Evolutionary conservation across 2,888 invertebrate genomes (phyloP), one percentile per base, ranked within the genome.

Genomic region (Drosophila eohydei): DNA sequence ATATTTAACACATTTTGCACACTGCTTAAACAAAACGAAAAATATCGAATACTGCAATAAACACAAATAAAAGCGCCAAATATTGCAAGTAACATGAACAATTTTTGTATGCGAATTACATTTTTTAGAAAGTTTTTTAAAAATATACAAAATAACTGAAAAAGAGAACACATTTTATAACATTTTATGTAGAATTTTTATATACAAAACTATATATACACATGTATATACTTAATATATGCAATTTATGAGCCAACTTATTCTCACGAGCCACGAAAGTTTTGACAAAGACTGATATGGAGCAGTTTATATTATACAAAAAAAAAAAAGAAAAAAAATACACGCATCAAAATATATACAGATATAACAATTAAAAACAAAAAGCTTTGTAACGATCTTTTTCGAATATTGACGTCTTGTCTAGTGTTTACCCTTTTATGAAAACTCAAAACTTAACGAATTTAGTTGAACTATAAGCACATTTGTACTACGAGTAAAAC

Each of bases 391-490:
- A 83, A 80, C 67, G 52, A 81, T 81, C 68, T 78, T 74, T 78
- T 84, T 81, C 69, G 54, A 87, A 64, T 56, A 63, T 48, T 63
- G 81, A 71, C 61, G 54, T 60, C 50, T 78, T 4, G 11, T 48
- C 48, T 50, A 89, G 84, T 85, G 84, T 89, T 86, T 83, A 88
- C 77, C 51, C 48, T 41, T 63, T 63, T 61, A 51, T 59, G 41
- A 57, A 80, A 60, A 71, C 65, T 43, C 51, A 63, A 71, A 77
- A 80, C 71, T 56, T 87, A 76, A 74, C 84, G 84, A 85, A 89
- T 85, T 85, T 85, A 84, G 89, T 84, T 84, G 70, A 84, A 85
- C 88, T 84, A 65, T 84, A 88, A 87, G 88, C 87, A 78, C 72
- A 73, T 66, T 30, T 63, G 63, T 63, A 81, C 71, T 78, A 55